Percentiles rank a stretch among this genome's conserved stretches.
Conservation (phyloP, 2,797 vertebrate species). For the Falco cherrug region DNA sequence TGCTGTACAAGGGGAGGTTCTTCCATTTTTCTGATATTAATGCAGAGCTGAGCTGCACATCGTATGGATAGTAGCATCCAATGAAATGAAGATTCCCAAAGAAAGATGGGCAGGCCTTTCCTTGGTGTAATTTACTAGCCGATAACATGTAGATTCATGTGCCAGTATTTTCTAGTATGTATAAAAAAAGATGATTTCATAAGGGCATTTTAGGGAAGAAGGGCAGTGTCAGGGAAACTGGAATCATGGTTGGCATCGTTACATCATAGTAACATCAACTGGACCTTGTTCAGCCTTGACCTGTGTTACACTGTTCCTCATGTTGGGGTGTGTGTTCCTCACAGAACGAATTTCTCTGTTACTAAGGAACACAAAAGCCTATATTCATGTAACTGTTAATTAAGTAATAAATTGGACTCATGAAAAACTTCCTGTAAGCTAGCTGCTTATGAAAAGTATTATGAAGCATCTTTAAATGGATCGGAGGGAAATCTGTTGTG, state of each 20-base stretch:
- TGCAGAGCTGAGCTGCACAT: rapidly evolving
- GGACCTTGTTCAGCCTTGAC: not conserved
- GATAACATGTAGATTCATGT: not conserved
- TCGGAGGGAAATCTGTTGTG: not conserved
- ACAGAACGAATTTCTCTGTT: not conserved
- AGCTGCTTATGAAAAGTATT: not conserved
- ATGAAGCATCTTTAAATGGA: not conserved
- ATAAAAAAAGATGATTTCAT: not conserved
- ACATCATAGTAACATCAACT: rapidly evolving
- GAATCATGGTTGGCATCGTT: rapidly evolving
- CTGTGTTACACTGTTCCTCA: not conserved
- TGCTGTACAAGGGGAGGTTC: not conserved
- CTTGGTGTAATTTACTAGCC: not conserved
- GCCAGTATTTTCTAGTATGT: not conserved
- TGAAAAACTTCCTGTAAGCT: not conserved
- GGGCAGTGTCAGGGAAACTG: not conserved
- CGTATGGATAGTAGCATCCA: rapidly evolving
- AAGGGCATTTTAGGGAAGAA: not conserved
- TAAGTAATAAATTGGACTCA: not conserved
- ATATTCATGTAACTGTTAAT: not conserved
- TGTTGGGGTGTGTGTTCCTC: not conserved
- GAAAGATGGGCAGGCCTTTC: not conserved
- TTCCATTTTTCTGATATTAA: rapidly evolving
- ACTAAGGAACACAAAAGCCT: not conserved
- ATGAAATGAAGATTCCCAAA: not conserved